Evolutionary conservation across 2,113 vertebrate species (phyloP), one percentile per base, ranked within the genome.

Genomic region (Chinchilla lanigera): DNA sequence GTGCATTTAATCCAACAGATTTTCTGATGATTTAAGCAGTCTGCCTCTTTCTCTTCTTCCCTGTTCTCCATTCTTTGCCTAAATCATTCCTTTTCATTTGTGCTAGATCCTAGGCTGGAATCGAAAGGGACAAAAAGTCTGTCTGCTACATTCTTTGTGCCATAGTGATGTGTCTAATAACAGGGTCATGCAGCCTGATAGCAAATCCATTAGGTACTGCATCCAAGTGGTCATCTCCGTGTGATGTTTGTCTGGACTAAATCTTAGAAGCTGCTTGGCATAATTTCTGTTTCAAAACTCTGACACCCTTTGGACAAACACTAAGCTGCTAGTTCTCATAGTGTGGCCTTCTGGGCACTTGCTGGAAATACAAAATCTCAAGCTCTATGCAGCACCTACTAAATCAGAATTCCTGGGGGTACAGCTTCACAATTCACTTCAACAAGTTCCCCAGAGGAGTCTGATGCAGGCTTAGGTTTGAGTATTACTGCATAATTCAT

Each of bases 231-330:
- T 81, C 63, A 41, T 65, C 35, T 65, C 47, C 52, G 50, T 1
- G 1, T 75, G 47, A 54, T 30, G 24, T 65, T 71, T 50, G 3
- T 7, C 30, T 84, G 26, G 44, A 54, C 24, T 56, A 69, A 44
- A 41, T 41, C 38, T 84, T 88, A 77, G 9, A 88, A 61, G 41
- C 22, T 83, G 7, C 73, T 94, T 52, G n/a, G 44, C 16, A 78
- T 77, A 87, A 83, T 56, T 71, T 77, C 58, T 65, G 24, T 54
- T 88, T 90, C 47, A 93, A 93, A 96, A 52, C 19, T 69, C 26
- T 56, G 20, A 84, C 26, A 73, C 11, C 5, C 71, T 71, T 71
- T 89, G 63, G 30, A 95, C 88, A 86, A 92, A 60, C 24, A 67
- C 30, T 20, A 86, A n/a, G 13, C 50, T 35, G 69, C 30, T 54